Evolutionary conservation across 2,113 vertebrate species (phyloP), one percentile per base, ranked within the genome.

Genomic region (Leiothrix lutea): DNA sequence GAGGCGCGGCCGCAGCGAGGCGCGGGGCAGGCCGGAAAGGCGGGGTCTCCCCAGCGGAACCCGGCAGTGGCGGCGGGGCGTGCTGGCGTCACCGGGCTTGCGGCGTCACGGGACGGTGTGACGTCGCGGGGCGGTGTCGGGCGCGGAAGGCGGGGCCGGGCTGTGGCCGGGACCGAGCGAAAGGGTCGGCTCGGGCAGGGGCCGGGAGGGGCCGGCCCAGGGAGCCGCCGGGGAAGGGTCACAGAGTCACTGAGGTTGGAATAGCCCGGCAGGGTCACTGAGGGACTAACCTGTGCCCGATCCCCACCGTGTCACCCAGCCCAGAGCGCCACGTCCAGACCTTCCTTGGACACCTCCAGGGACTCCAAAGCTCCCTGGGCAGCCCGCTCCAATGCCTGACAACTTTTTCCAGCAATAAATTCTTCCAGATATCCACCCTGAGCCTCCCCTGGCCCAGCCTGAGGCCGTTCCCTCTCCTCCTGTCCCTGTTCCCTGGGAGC

Each of bases 381-480:
- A 54, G 56, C 13, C 6, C 24, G 1, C 5, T 3, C 4, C 25
- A 8, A 2, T 2, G 14, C 14, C 22, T 10, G 13, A 2, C 5
- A 16, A 2, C 25, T 14, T 9, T 12, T 57, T 23, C 25, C 9
- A 2, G 4, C 7, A 4, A 14, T 16, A n/a, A 64, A 35, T 31
- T 22, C 3, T 11, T 8, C 0, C 0, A 6, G 2, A 10, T 64
- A 6, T 3, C 66, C 42, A 14, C 0, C 6, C 50, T 29, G 7
- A 7, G 0, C 20, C n/a, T 47, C 1, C n/a, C n/a, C 24, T 35
- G 50, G 24, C 9, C 2, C 66, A 42, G 14, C 57, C 10, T 8
- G 75, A 8, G 25, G 50, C 50, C 2, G 3, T 50, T 72, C 8
- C 31, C 50, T 35, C 24, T 17, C 3, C 4, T 70, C 57, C 75